Conservation (phyloP, 2,113 vertebrate genomes). For the Pelvicachromis taeniatus region DNA sequence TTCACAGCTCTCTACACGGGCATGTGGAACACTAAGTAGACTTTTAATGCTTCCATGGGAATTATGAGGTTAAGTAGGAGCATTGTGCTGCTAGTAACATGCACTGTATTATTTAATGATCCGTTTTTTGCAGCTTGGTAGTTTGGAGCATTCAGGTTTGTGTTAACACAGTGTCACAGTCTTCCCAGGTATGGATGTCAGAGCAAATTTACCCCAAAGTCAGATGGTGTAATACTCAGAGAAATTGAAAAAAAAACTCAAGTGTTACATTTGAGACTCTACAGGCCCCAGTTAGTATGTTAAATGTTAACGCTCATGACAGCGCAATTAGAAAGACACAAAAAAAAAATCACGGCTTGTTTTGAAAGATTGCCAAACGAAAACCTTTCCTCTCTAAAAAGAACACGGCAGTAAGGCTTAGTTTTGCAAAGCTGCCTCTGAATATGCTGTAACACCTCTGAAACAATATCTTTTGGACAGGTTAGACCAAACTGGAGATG, state of each 20-base stretch:
- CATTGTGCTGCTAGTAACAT: background rate
- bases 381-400: background rate
- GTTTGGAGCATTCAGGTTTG: background rate
- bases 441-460: background rate
- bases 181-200: background rate
- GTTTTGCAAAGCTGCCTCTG: background rate
- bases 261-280: background rate
- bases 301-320: background rate
- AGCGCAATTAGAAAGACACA: background rate
- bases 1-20: background rate
- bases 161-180: background rate
- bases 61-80: background rate
- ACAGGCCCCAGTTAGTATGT: background rate
- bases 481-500: background rate
- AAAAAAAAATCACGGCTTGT: background rate
- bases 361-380: background rate
- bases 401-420: background rate
- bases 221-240: background rate
- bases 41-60: background rate
- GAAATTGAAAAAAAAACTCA: background rate
- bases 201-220: background rate
- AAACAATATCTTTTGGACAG: background rate
- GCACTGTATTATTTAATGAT: background rate
- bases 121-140: background rate
- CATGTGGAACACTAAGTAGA: background rate